These are phyloP conservation scores for Sphaeramia orbicularis DNA, from an alignment of 2,797 vertebrate species.

Conservation along the genomic window DNA sequence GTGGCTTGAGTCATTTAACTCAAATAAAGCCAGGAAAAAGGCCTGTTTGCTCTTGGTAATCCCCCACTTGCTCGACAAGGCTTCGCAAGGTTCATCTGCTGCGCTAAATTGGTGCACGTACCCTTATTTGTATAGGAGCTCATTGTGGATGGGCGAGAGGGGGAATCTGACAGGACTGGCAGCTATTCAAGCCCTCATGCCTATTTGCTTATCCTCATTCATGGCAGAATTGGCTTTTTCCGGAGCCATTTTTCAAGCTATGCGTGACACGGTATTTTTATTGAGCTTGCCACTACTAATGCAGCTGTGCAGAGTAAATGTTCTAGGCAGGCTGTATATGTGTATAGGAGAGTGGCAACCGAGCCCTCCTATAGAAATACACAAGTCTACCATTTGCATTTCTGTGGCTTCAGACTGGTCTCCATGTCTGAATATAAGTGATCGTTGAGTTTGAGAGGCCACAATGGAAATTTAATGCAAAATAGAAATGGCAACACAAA, in stretches of 20 bases:
- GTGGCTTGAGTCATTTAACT: conserved; percentile 81
- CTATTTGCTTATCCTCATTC: conserved; percentile 85
- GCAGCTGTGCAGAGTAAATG: conserved; percentile 69
- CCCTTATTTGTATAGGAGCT: conserved; percentile 84
- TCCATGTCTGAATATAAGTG: conserved; percentile 46
- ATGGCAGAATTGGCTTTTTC: conserved; percentile 81
- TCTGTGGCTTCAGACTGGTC: conserved; percentile 64
- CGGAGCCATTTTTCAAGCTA: conserved; percentile 77
- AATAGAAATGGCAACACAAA: conserved; percentile 13
- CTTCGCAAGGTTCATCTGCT: conserved; percentile 80
- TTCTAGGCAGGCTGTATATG: conserved; percentile 51
- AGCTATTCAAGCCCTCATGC: conserved; percentile 81
- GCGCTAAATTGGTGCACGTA: conserved; percentile 81
- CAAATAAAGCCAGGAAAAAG: conserved; percentile 78
- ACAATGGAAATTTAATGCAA: conserved; percentile 54
- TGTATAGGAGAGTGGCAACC: conserved; percentile 47
- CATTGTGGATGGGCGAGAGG: conserved; percentile 75
- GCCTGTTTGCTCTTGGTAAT: conserved; percentile 83
- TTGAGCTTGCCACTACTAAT: conserved; percentile 75
- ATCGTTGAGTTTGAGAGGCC: conserved; percentile 37
- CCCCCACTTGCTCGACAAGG: conserved; percentile 79
- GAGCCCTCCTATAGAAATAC: conserved; percentile 61
- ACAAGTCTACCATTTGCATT: conserved; percentile 72
- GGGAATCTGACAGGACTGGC: conserved; percentile 76
- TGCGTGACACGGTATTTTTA: conserved; percentile 76